Evolutionary conservation across 2,797 vertebrate genomes (phyloP), one percentile per base, ranked within the genome.

Genomic region (Cuniculus paca): DNA sequence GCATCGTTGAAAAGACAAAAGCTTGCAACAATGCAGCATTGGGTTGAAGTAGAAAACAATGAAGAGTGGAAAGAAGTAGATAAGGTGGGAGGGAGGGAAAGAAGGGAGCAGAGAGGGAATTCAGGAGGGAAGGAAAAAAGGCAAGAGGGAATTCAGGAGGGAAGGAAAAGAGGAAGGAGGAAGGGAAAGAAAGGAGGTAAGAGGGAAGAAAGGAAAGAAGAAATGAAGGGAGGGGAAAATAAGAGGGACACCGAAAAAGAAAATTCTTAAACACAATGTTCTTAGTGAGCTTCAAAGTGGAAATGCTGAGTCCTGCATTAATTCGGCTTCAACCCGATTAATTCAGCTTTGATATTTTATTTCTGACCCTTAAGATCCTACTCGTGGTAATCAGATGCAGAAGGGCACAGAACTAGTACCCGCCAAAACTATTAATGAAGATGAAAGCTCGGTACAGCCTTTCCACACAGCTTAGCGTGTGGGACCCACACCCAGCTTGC

Each of bases 401-500:
- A n/a, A 45, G 19, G 42, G 11, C 36, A 2, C 31, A 20, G n/a
- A 9, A 6, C 2, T 1, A 22, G 34, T 0, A 10, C 2, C 4
- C 72, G 36, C 26, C 2, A 14, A 26, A 48, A 54, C 12, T 17
- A 17, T 6, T 3, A 48, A 12, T 0, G 2, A 20, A 3, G 28
- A 78, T 2, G 1, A 42, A 48, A 22, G 5, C 31, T 19, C 17
- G 34, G 45, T 3, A 6, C 7, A 3, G n/a, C 4, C 54, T 39
- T n/a, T 26, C 26, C 1, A 54, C 2, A 0, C n/a, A 0, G 0
- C 4, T 13, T 13, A 83, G 28, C 8, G 8, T 6, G 14, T 1
- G 36, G 74, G 50, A 5, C 11, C 6, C 60, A 11, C 1, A 7
- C 17, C 31, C 0, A 2, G 22, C 54, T 11, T 3, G 2, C 31